phyloP scores from a whole-genome alignment of 2,888 invertebrate species.

The Ariolimax columbianus region DNA sequence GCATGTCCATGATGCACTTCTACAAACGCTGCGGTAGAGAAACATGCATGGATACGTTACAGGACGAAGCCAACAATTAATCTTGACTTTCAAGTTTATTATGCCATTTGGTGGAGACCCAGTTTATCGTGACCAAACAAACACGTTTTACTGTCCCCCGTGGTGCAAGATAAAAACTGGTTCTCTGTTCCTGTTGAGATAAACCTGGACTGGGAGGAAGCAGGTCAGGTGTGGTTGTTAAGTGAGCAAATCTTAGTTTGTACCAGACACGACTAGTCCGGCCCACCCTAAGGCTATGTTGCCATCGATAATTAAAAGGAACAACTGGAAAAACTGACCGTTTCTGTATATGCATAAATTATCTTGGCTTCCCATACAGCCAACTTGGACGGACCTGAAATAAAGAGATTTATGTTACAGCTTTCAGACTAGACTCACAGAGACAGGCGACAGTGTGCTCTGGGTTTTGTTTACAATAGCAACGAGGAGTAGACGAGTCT shows the following conservation, averaged over 20 bases:
- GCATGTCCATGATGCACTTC: no score
- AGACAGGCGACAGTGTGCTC: no score
- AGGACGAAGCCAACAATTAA: neutral
- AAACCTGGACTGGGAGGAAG: conserved; percentile 11
- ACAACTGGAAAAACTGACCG: conserved; percentile 17
- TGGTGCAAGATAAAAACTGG: conserved; percentile 26
- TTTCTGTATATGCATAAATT: neutral
- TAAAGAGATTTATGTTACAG: conserved; percentile 1
- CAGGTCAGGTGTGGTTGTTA: conserved; percentile 19
- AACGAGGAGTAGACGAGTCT: neutral
- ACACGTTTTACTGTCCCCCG: conserved; percentile 16
- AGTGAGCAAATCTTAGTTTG: conserved; percentile 17
- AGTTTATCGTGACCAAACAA: neutral
- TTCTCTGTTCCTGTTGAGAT: conserved; percentile 30
- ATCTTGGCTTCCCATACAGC: neutral
- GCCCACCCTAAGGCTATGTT: neutral
- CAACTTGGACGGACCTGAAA: neutral
- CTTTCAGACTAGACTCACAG: neutral
- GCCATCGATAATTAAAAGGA: conserved; percentile 2
- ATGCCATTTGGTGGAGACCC: neutral
- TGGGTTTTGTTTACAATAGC: neutral
- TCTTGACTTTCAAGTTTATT: neutral
- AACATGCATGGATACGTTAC: neutral
- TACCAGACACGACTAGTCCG: conserved; percentile 18
- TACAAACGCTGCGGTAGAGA: neutral